Evolutionary conservation across 2,888 invertebrate species (phyloP), one percentile per base, ranked within the genome.

Genomic region (Agrotis puta): DNA sequence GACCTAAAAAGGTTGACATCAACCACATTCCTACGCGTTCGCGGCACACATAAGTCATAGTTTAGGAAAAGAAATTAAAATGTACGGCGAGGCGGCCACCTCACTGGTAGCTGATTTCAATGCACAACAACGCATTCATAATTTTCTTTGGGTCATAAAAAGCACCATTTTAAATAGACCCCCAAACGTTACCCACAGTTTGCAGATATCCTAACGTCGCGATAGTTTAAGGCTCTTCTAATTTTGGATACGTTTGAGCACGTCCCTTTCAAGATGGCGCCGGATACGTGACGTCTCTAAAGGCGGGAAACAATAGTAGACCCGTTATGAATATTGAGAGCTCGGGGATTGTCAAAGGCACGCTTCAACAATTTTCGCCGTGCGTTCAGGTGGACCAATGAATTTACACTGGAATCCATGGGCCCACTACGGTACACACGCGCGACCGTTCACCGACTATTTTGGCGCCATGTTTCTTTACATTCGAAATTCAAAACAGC

Each of bases 271-370:
- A 93, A 93, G 91, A 93, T 93, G 94, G 94, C 94, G 94, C 92
- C 92, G 90, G 81, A 88, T 92, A 95, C 95, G 95, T 95, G 95
- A 94, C 93, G 91, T 89, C 91, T 91, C 88, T 88, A 90, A 91
- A 89, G 91, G 90, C 92, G 92, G 92, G 91, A 93, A 94, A 95
- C 95, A 94, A 95, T 94, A 89, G 92, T 79, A 53, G 82, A 88
- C 84, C 94, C 94, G 95, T 94, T 95, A 95, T 94, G 93, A 94
- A 94, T 95, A 94, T 94, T 93, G 92, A 94, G 90, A 91, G 83
- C 90, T 91, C 85, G 85, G 90, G 91, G 90, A 91, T 92, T 92
- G 87, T 88, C 89, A 90, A 89, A 88, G 83, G 89, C 88, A 91
- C 87, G 89, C 88, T 86, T 90, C 86, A 88, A 87, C 86, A 87